Evolutionary conservation across 2,797 vertebrate species (phyloP).

Genomic region (Ciconia nigra): DNA sequence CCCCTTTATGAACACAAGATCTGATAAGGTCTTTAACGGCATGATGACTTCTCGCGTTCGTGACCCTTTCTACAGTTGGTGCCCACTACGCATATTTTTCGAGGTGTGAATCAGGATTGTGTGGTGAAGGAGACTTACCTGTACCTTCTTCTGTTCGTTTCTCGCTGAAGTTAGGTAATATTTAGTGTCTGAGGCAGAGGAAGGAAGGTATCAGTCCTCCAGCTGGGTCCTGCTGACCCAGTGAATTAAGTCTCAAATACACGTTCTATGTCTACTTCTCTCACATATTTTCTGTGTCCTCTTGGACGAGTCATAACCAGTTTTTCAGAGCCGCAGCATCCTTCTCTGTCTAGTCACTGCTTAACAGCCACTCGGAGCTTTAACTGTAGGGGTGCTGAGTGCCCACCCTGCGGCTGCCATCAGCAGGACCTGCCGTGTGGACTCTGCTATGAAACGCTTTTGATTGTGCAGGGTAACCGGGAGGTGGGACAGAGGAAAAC

Average conservation of each 20-base stretch:
- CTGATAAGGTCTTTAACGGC: not conserved
- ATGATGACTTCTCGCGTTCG: rapidly evolving
- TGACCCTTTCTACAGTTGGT: not conserved
- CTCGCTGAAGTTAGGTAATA: not conserved
- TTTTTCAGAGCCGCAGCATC: not conserved
- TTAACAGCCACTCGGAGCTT: not conserved
- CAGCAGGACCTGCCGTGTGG: not conserved
- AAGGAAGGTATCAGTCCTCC: not conserved
- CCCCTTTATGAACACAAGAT: not conserved
- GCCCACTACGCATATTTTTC: rapidly evolving
- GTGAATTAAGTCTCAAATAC: not conserved
- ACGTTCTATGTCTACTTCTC: not conserved
- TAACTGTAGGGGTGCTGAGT: not conserved
- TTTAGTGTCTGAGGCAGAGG: not conserved
- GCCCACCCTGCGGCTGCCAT: not conserved
- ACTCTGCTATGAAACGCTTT: rapidly evolving
- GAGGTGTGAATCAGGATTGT: not conserved
- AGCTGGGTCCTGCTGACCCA: not conserved
- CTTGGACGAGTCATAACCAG: not conserved
- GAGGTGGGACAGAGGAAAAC: not conserved
- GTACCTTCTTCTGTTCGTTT: not conserved
- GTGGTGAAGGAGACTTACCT: not conserved
- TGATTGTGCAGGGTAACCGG: rapidly evolving
- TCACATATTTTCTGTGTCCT: not conserved
- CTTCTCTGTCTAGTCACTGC: not conserved